These are phyloP conservation scores for Burhinus oedicnemus DNA, from an alignment of 2,113 vertebrate genomes.

Conservation along the genomic window DNA sequence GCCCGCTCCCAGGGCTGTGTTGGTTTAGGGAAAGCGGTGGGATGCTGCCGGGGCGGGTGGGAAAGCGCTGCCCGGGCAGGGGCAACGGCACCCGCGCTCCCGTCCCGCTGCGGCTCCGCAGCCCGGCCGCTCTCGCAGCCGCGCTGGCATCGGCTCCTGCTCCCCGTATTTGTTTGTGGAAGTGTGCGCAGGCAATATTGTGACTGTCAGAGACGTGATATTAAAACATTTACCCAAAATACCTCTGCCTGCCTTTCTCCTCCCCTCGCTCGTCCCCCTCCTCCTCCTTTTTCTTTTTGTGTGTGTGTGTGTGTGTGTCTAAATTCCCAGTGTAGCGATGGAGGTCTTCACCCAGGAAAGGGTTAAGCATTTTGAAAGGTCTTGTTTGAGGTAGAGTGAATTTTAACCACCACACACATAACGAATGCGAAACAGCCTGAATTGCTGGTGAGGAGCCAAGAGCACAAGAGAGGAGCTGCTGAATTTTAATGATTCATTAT, in stretches of 20 bases:
- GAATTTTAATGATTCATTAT: constrained; percentile 99
- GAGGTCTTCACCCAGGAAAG: constrained; percentile 30
- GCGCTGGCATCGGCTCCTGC: background rate
- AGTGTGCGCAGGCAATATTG: background rate
- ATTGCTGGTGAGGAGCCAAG: constrained; percentile 83
- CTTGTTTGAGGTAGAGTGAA: constrained; percentile 75
- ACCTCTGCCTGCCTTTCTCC: constrained; percentile 27
- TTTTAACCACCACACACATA: constrained; percentile 79
- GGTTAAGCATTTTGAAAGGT: constrained; percentile 59
- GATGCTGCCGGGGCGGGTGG: background rate
- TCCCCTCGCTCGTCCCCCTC: background rate
- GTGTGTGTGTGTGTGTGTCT: no score
- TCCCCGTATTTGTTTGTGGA: background rate
- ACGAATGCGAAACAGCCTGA: constrained; percentile 83
- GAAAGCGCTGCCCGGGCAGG: background rate
- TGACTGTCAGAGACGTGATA: background rate
- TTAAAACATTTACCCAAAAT: constrained; percentile 12
- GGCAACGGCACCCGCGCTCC: background rate
- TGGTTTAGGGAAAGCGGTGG: background rate
- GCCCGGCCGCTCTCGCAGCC: background rate
- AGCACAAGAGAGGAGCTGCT: constrained; percentile 83
- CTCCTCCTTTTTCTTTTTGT: background rate
- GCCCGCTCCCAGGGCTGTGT: background rate
- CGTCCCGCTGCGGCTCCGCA: background rate
- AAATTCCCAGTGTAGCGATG: background rate